phyloP scores from a whole-genome alignment of 2,797 vertebrate species.

The Cichlasoma orientale region DNA sequence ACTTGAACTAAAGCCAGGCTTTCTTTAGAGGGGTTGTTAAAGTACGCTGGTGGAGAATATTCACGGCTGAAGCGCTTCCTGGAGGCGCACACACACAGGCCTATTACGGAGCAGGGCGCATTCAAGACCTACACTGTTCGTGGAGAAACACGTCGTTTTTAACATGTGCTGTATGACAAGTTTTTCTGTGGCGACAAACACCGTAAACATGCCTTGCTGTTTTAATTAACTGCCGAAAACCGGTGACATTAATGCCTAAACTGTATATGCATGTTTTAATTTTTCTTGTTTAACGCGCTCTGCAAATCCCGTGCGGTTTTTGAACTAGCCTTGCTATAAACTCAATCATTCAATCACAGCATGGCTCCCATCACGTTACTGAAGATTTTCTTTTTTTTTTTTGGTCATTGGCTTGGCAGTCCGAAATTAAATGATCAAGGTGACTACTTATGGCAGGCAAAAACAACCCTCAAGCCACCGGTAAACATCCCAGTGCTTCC shows the following conservation, averaged over 20 bases:
- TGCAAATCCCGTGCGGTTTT: not conserved
- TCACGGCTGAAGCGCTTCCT: not conserved
- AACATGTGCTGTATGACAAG: not conserved
- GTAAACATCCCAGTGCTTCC: not conserved
- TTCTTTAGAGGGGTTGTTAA: not conserved
- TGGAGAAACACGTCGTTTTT: not conserved
- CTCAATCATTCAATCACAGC: not conserved
- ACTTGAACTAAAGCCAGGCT: not conserved
- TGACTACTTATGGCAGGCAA: not conserved
- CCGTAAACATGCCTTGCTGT: not conserved
- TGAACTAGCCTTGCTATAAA: not conserved
- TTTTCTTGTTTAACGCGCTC: not conserved
- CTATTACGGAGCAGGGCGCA: not conserved
- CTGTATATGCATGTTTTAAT: not conserved
- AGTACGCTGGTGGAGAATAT: not conserved
- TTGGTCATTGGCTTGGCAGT: not conserved
- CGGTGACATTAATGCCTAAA: not conserved
- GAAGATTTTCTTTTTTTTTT: too few species aligned
- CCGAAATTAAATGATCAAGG: not conserved
- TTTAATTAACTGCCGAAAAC: not conserved
- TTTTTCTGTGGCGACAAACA: not conserved
- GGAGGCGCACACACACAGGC: not conserved
- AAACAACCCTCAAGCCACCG: not conserved
- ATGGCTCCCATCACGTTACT: too few species aligned
- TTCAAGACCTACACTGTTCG: slow-evolving; percentile 39